Base-by-base conservation (phyloP, 2,797 vertebrate genomes). In the Florisuga fusca region DNA sequence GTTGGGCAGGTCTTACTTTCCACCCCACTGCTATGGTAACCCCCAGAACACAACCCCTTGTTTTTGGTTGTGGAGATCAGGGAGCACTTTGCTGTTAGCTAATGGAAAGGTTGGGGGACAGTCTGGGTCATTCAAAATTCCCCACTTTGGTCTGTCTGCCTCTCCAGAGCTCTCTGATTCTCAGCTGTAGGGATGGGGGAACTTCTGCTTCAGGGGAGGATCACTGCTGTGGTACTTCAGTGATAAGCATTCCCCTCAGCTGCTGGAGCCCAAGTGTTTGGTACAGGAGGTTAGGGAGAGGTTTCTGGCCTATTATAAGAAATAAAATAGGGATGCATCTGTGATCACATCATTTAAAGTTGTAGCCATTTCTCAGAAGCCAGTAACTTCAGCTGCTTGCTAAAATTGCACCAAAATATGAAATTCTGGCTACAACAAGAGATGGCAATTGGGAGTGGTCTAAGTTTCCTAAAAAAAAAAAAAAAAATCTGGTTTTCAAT, bases 21-120 rank as follows among this genome's bases (percentile, higher is more conserved):
- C 87, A 85, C 73, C 54, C 88, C 20, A 4, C 64, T 80, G 54
- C 51, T 74, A 58, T 85, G 69, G 95, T 89, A 86, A 82, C 26
- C 67, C 50, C 1, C 7, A 31, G 12, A 59, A 2, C 45, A 25
- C 48, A 79, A 1, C 54, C 18, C 45, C 67, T 33, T 4, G 64
- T 34, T 51, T 6, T 63, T 15, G 63, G 86, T 38, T 46, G 64
- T 9, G 80, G 34, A 17, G 71, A 53, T 17, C 33, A 54, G 50
- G 1, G 54, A 33, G 33, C 15, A 2, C 8, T 31, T 31, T 38
- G 50, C 67, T 59, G 22, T 51, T 21, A 33, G 87, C 50, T 41
- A 27, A 5, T 25, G 73, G 58, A 27, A 22, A 43, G 34, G 63
- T 12, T 7, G 43, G 27, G 8, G 29, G 84, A 36, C 5, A 5